Evolutionary conservation across 1,140 invertebrate species (phyloP), one percentile per base, ranked within the genome.

Genomic region (Acromyrmex echinatior): DNA sequence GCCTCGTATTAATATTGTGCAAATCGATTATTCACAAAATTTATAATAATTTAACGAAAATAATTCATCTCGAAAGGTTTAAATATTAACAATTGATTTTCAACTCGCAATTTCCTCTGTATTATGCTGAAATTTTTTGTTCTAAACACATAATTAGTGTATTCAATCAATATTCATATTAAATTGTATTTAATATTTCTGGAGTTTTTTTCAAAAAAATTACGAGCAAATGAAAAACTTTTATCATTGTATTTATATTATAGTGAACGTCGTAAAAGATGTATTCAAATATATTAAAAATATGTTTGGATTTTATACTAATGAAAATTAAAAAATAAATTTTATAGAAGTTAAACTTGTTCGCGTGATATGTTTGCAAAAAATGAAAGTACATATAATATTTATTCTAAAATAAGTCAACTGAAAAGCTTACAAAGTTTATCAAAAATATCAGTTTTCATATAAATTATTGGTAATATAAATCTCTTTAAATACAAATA

Each of bases 21-120:
- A 25, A 71, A 81, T 60, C 18, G 35, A 82, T 73, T 82, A 82
- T 82, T 73, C 60, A 73, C 21, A 73, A 73, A 82, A 73, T 82
- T 73, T 60, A 45, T 60, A 49, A 58, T 60, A n/a, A 45, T n/a
- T 81, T 71, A 81, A 82, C 21, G 3, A 45, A 82, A 73, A 39
- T 7, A 6, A 39, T 7, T 60, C 18, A 45, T 58, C 16, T 28
- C 21, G 10, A 2, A 16, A 35, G 9, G 0, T 58, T 82, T 5
- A 5, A 28, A 14, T 5, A 18, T 82, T 45, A 71, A 60, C 18
- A 28, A 39, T 7, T 66, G 31, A 71, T 10, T 73, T 49, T 58
- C 31, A 31, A 45, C n/a, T 71, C 12, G 2, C 21, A 7, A 60
- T 60, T 49, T 73, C 6, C 7, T 21, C 6, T 58, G 21, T 25